Base-by-base conservation (phyloP, 2,113 vertebrate species). In the Polypterus bichir region DNA sequence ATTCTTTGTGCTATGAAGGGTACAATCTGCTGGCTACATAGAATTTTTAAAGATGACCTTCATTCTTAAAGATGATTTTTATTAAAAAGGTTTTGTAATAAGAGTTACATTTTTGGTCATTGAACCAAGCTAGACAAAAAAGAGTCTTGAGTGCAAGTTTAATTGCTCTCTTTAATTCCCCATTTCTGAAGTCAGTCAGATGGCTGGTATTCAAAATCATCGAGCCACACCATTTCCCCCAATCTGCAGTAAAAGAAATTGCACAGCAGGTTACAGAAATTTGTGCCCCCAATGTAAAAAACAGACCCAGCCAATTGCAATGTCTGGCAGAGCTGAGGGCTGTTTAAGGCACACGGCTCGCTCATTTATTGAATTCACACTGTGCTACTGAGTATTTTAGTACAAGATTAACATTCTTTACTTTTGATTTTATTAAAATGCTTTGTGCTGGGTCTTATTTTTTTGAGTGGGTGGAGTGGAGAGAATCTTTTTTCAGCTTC, bases 181-280 rank as follows among this genome's bases (percentile, higher is more conserved):
- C 27, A 27, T 27, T 2, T 27, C 27, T 27, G 27, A 2, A 27
- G 27, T 27, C 27, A 27, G 27, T 45, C 27, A 44, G 27, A 58
- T 44, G 1, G n/a, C 51, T 4, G 52, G 44, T 9, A 7, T n/a
- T 6, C 49, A 44, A 62, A 3, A 54, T 47, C 45, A n/a, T 9
- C 46, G 46, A 53, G 60, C 59, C 69, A 62, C 46, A 61, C 52
- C 64, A 73, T 70, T 65, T 66, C 73, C 73, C 64, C 51, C 51
- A 52, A 52, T 52, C 51, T 52, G 51, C 51, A 52, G 51, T 10
- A 52, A 59, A 60, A 73, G 73, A 74, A 81, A 80, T 82, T 79
- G 81, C 70, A 68, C 76, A 70, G 72, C 60, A 72, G 74, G 76
- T 70, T 72, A 76, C 63, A 76, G 62, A 76, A 69, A 75, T 66